Percentiles rank a stretch among this genome's conserved stretches.
These are phyloP conservation scores for Diloba caeruleocephala DNA, from an alignment of 2,888 invertebrate species.

Conservation along the genomic window DNA sequence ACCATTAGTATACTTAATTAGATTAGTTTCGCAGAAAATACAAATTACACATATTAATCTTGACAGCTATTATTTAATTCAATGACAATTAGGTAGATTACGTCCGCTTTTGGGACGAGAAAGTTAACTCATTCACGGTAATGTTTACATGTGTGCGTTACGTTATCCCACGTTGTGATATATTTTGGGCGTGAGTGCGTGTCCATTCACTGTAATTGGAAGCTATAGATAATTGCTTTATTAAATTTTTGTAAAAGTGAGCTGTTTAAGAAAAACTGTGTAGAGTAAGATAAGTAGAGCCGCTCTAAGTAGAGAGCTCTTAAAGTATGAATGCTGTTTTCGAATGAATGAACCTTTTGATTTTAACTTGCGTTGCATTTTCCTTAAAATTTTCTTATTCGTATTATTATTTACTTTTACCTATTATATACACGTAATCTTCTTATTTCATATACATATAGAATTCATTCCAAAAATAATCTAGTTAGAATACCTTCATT, in stretches of 20 bases:
- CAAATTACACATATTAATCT: constrained; percentile 39
- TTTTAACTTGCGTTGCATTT: background rate
- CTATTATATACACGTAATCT: background rate
- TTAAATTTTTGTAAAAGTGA: constrained; percentile 32
- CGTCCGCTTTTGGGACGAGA: constrained; percentile 47
- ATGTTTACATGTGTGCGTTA: constrained; percentile 40
- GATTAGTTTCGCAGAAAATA: constrained; percentile 36
- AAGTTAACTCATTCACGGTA: constrained; percentile 44
- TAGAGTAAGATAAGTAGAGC: constrained; percentile 4
- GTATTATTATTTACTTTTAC: too few relatives aligned
- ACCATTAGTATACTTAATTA: constrained; percentile 25
- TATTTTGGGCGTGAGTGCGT: constrained; percentile 45
- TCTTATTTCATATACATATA: too few relatives aligned
- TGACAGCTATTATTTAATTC: constrained; percentile 50
- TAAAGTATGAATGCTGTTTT: constrained; percentile 4
- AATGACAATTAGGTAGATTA: constrained; percentile 40
- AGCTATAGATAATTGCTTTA: constrained; percentile 50
- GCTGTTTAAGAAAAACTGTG: constrained; percentile 11
- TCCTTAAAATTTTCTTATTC: too few relatives aligned
- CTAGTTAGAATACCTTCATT: too few relatives aligned
- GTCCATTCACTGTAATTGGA: constrained; percentile 52
- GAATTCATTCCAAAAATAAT: too few relatives aligned
- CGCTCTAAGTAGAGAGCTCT: background rate
- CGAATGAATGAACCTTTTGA: constrained; percentile 5
- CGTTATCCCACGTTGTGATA: constrained; percentile 30